Conservation (phyloP, 2,113 vertebrate genomes). For the Phalacrocorax brasilianus region DNA sequence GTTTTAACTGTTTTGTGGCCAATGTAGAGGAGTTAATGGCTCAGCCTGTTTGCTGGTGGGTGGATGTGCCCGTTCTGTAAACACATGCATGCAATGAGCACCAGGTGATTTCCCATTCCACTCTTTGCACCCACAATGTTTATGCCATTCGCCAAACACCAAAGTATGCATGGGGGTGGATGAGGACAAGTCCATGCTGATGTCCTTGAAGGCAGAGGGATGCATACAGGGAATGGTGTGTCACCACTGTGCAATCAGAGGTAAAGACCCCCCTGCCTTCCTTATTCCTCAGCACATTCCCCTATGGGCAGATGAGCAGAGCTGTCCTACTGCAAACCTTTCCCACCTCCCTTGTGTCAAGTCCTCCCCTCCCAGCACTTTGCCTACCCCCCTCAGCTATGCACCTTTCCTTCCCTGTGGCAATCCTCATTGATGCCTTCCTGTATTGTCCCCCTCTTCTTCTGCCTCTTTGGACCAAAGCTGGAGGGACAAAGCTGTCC, state of each 20-base stretch:
- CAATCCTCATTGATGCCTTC: neutral
- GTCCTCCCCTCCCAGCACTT: neutral
- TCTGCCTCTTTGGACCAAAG: neutral
- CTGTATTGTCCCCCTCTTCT: neutral
- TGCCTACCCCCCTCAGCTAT: neutral
- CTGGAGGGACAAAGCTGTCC: neutral
- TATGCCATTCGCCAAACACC: neutral
- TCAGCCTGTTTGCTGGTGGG: neutral
- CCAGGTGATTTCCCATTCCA: neutral
- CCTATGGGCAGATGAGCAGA: accelerated
- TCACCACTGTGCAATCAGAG: neutral
- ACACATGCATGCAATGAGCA: neutral
- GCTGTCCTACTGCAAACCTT: neutral
- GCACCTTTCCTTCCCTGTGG: neutral
- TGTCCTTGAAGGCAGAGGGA: neutral
- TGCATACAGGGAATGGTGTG: neutral
- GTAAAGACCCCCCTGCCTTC: neutral
- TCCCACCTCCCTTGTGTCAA: neutral
- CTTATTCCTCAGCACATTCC: neutral
- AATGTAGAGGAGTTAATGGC: neutral
- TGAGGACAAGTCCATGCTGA: neutral
- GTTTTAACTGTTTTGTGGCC: constrained; percentile 33
- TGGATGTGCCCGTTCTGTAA: neutral
- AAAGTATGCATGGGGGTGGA: neutral
- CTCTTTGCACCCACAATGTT: neutral